Base-by-base conservation (phyloP, 1,140 invertebrate species). In the Alviniconcha marisindica region DNA sequence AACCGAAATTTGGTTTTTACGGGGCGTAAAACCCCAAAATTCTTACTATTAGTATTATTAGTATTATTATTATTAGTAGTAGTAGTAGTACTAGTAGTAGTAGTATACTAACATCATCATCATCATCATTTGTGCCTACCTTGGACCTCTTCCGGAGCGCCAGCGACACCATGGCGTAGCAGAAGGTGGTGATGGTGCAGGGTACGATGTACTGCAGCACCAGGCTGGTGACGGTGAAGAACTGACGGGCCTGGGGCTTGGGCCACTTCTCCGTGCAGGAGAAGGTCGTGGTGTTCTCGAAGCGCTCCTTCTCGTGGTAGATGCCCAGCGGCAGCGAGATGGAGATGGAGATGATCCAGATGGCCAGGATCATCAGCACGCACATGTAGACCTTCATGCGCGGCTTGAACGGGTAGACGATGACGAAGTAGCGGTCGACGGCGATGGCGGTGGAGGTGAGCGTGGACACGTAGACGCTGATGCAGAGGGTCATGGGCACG, bases 401-500 rank as follows among this genome's bases (percentile, higher is more conserved):
- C 2, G 97, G 97, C 88, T 96, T 94, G 91, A 99, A 99, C 0
- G 98, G 98, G 90, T 99, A 98, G 31, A 99, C 97, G 90, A 99
- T 99, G 36, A 99, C 98, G 89, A 98, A 96, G 92, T 97, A 99
- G 73, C 98, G 95, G 93, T 99, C 98, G 40, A 99, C 96, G 2
- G 98, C 98, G 86, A 99, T 99, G 33, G 97, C 97, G 0, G 97
- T 99, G 21, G 99, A 95, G 0, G 98, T 99, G 73, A 99, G 94
- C 0, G 98, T 99, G 21, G 97, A 99, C 78, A 99, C 98, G 93
- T 99, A 99, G 12, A 99, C 97, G 77, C 90, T 91, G 48, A 94
- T 91, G 40, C 91, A 92, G 93, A 99, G 97, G 0, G 97, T 96
- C 92, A 97, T 98, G 0, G 98, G 96, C n/a, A 99, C 96, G 71